phyloP scores from a whole-genome alignment of 2,888 invertebrate species.

The Dicyrtoma fusca region DNA sequence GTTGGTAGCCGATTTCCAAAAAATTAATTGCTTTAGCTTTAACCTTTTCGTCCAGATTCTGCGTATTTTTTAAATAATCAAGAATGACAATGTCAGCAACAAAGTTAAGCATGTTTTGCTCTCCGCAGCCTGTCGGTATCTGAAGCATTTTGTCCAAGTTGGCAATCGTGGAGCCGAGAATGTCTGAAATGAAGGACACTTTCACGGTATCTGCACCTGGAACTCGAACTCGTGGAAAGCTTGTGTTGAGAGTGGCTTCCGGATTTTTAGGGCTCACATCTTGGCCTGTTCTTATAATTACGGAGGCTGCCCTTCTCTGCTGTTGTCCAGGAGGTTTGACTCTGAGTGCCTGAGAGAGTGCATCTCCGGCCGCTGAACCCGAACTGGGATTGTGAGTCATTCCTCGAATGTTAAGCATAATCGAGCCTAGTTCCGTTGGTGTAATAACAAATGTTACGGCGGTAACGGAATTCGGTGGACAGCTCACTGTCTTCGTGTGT shows the following conservation, averaged over 20 bases:
- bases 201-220: slow-evolving; percentile 35
- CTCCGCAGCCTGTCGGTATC: slow-evolving; percentile 42
- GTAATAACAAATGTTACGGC: slow-evolving; percentile 34
- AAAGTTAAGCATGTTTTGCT: slow-evolving; percentile 44
- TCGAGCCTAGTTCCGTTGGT: slow-evolving; percentile 23
- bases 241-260: not conserved
- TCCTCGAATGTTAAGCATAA: slow-evolving; percentile 34
- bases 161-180: slow-evolving; percentile 32
- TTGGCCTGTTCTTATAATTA: slow-evolving; percentile 58
- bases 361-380: slow-evolving; percentile 36
- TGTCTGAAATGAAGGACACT: slow-evolving; percentile 38
- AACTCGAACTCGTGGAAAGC: slow-evolving; percentile 38
- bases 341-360: slow-evolving; percentile 34
- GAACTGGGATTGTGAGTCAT: not conserved
- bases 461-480: slow-evolving; percentile 17
- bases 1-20: slow-evolving; percentile 86
- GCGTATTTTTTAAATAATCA: slow-evolving; percentile 38
- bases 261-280: too few relatives aligned
- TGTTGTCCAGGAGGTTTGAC: slow-evolving; percentile 42
- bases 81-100: slow-evolving; percentile 40
- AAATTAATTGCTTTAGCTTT: slow-evolving; percentile 57
- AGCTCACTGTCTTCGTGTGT: not conserved
- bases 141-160: slow-evolving; percentile 58
- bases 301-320: slow-evolving; percentile 41
- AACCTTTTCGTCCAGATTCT: not conserved